Conservation (phyloP, 92 coral and sea anemone species). For the Porites divaricata region DNA sequence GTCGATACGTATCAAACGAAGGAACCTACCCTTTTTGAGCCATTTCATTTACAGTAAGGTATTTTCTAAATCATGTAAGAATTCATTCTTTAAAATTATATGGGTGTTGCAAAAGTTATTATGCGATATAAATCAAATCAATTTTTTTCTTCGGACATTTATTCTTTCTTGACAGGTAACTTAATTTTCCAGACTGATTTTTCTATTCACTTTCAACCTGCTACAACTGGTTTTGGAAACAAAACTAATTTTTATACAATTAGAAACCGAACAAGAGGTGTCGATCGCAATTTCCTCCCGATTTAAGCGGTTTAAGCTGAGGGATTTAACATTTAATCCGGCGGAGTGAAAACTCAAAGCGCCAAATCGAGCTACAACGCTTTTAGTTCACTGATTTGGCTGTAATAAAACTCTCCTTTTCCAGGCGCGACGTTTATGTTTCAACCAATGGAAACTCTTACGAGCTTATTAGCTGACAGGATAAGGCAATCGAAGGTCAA, state of each 20-base stretch:
- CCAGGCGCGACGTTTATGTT: background rate
- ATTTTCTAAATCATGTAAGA: too few species aligned
- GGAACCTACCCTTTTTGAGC: background rate
- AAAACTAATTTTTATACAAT: background rate
- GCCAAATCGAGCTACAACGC: background rate
- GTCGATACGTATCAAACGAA: background rate
- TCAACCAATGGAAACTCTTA: background rate
- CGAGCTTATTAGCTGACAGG: background rate
- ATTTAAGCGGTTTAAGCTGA: background rate
- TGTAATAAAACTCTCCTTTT: background rate
- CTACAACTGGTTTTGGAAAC: constrained; percentile 1
- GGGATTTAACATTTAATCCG: background rate
- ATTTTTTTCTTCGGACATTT: too few species aligned
- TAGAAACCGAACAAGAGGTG: background rate
- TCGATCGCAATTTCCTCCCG: background rate
- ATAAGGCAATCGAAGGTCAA: background rate
- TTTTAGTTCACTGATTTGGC: background rate
- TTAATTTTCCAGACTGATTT: too few species aligned
- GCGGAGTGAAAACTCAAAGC: background rate
- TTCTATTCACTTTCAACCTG: background rate
- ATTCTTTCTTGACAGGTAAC: too few species aligned
- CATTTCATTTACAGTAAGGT: background rate
- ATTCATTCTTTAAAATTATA: too few species aligned
- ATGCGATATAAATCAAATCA: too few species aligned
- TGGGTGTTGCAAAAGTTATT: too few species aligned